phyloP scores from a whole-genome alignment of 2,888 invertebrate species.

The Diarsia dahlii region DNA sequence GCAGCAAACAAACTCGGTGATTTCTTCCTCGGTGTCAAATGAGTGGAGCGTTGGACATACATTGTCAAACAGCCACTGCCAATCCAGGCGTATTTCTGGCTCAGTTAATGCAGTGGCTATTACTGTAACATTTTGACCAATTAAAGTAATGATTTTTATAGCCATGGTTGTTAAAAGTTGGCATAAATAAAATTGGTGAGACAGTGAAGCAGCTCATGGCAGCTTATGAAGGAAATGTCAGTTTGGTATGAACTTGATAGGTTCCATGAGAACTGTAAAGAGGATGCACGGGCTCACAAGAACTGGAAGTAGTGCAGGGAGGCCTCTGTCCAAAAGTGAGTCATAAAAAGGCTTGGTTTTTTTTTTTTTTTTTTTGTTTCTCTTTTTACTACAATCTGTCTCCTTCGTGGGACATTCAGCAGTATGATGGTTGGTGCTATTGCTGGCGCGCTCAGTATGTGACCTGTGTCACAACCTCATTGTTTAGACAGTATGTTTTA shows the following conservation, averaged over 20 bases:
- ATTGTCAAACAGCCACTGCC: constrained; percentile 98
- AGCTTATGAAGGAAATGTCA: background rate
- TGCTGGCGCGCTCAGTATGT: no score
- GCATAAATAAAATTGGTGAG: background rate
- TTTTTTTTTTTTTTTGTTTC: no score
- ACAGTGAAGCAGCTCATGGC: background rate
- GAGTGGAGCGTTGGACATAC: constrained; percentile 96
- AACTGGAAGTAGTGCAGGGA: background rate
- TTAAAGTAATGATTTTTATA: background rate
- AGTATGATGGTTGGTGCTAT: no score
- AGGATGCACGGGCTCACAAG: background rate
- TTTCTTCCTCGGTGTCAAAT: constrained; percentile 98
- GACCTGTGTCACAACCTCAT: no score
- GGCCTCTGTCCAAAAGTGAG: background rate
- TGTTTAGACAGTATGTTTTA: no score
- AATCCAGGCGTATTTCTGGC: constrained; percentile 97
- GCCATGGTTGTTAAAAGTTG: background rate
- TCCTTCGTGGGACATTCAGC: no score
- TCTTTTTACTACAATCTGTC: no score
- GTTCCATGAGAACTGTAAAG: background rate
- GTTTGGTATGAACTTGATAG: background rate
- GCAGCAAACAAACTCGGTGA: constrained; percentile 98
- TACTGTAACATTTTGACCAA: constrained; percentile 89
- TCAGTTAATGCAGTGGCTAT: constrained; percentile 97
- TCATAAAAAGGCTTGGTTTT: no score